phyloP scores from a whole-genome alignment of 37 sponge, comb jelly and placozoan species.

The Amphimedon queenslandica region DNA sequence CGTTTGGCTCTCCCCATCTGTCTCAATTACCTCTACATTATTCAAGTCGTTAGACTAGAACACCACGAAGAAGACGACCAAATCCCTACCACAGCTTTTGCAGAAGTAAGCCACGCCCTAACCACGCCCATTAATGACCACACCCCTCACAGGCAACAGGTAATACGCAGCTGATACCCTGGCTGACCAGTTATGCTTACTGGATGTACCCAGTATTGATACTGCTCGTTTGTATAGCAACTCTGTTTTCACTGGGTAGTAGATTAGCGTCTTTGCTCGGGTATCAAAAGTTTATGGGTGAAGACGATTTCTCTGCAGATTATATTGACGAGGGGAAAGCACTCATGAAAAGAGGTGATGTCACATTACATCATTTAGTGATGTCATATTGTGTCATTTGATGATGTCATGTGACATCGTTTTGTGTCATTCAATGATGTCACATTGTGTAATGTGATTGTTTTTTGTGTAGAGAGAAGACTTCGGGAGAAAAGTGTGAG shows the following conservation, averaged over 20 bases:
- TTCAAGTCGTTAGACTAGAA: constrained; percentile 59
- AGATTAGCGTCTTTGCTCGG: constrained; percentile 72
- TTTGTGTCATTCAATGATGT: not conserved
- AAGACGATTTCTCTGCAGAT: constrained; percentile 88
- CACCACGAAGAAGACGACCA: constrained; percentile 22
- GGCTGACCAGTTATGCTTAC: constrained; percentile 77
- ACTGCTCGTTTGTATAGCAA: constrained; percentile 78
- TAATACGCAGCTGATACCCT: constrained; percentile 71
- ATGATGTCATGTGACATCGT: not conserved
- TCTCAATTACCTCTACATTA: constrained; percentile 89
- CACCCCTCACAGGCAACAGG: constrained; percentile 62
- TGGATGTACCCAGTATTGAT: constrained; percentile 89
- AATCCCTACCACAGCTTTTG: constrained; percentile 61
- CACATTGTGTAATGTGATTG: not conserved
- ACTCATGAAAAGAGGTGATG: constrained; percentile 80
- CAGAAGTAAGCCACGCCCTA: constrained; percentile 28
- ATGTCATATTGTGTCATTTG: constrained; percentile 7
- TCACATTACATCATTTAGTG: too few species aligned
- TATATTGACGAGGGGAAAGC: constrained; percentile 91
- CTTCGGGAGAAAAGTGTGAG: constrained; percentile 53
- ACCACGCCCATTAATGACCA: not conserved
- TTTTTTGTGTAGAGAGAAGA: constrained; percentile 51
- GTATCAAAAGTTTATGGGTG: constrained; percentile 85
- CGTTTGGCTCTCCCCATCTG: constrained; percentile 93
- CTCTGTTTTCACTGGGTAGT: constrained; percentile 76